Conservation (phyloP, 2,797 vertebrate species). For the Zalophus californianus region DNA sequence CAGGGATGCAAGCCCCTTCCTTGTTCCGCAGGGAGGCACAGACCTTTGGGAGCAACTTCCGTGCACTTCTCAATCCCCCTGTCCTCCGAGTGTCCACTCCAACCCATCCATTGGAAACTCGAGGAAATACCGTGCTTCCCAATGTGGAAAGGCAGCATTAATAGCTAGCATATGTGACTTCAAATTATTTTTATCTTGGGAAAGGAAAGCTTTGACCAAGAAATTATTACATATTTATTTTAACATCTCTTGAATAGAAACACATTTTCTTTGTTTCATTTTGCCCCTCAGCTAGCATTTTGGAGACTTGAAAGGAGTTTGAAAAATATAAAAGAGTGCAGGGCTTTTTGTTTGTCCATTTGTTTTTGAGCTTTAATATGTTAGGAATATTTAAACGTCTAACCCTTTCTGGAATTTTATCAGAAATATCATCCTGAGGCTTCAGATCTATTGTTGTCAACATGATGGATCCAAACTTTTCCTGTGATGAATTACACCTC, state of each 20-base stretch:
- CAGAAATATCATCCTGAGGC: not conserved
- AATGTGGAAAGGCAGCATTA: not conserved
- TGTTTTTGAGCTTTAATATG: not conserved
- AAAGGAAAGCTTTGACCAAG: constrained; percentile 70
- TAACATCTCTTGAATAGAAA: constrained; percentile 68
- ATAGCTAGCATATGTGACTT: constrained; percentile 51
- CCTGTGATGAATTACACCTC: not conserved
- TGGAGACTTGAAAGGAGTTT: not conserved
- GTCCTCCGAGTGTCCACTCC: fast-evolving
- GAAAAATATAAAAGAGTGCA: not conserved
- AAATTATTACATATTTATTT: constrained; percentile 71
- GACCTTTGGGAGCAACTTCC: fast-evolving
- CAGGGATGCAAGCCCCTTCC: not conserved
- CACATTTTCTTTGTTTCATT: constrained; percentile 71
- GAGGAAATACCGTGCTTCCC: not conserved
- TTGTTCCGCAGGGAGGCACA: fast-evolving
- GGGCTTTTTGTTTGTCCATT: not conserved
- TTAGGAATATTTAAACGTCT: not conserved
- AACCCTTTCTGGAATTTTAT: not conserved
- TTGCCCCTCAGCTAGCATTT: not conserved
- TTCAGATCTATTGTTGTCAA: not conserved
- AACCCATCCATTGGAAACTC: fast-evolving
- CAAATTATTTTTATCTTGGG: constrained; percentile 69
- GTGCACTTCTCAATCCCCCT: fast-evolving
- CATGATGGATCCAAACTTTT: not conserved